Percentiles rank a stretch among this genome's conserved stretches.
These are phyloP conservation scores for Cyrtodaria siliqua DNA, from an alignment of 2,888 invertebrate species.

Conservation along the genomic window DNA sequence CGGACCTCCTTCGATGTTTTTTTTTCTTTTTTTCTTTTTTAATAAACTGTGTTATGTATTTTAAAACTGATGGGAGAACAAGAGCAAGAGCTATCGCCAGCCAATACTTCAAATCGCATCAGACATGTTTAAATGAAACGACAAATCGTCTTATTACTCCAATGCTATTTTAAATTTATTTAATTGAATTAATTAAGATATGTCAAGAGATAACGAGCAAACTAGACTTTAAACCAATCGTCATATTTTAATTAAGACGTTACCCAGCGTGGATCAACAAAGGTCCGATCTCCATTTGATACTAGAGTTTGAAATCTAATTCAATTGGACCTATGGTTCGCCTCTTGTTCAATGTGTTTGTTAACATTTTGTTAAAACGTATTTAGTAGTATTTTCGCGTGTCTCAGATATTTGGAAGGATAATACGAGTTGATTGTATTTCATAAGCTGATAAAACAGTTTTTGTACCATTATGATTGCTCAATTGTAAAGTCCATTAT, in stretches of 20 bases:
- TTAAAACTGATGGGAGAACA: too few relatives aligned
- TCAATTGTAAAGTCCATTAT: background rate
- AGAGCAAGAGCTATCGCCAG: too few relatives aligned
- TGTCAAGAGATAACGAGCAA: slow-evolving; percentile 34
- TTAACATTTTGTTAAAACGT: background rate
- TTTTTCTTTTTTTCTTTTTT: too few relatives aligned
- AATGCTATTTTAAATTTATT: background rate
- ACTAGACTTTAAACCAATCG: slow-evolving; percentile 22
- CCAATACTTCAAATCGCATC: too few relatives aligned
- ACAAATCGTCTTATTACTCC: background rate
- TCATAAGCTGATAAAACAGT: background rate
- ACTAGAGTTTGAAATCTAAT: background rate
- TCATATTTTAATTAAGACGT: slow-evolving; percentile 20
- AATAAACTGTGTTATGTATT: too few relatives aligned
- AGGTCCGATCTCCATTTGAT: background rate
- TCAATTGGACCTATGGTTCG: slow-evolving; percentile 1
- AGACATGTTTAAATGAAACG: too few relatives aligned
- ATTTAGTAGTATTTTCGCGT: background rate
- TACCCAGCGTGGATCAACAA: background rate
- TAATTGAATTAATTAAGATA: slow-evolving; percentile 38
- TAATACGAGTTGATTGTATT: background rate
- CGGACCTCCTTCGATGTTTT: too few relatives aligned
- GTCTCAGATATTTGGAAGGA: background rate
- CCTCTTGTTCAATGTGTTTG: background rate
- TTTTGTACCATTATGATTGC: background rate